A percentile compares a stretch with the other conserved stretches of the same genome.
Conservation (phyloP, 1,140 invertebrate genomes). For the Drosophila ercepeae region DNA sequence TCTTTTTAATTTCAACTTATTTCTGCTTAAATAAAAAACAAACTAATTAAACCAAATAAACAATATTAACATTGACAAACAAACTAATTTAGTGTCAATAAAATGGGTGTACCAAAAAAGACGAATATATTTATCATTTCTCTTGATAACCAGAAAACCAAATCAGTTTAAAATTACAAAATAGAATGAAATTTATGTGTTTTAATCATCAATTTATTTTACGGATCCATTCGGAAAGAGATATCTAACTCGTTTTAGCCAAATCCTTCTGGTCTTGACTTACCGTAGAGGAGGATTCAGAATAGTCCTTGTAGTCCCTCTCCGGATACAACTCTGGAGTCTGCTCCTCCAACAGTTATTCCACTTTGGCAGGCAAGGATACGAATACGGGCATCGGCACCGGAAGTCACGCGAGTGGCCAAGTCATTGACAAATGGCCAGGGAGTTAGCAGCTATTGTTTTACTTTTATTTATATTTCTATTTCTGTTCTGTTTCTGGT, state of each 20-base stretch:
- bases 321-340: constrained; percentile 9
- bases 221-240: background rate
- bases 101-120: too few species aligned
- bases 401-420: constrained; percentile 68
- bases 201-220: too few species aligned
- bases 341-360: constrained; percentile 33
- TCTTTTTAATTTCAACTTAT: too few species aligned
- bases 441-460: constrained; percentile 39
- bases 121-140: too few species aligned
- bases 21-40: too few species aligned
- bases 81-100: too few species aligned
- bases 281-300: constrained; percentile 9
- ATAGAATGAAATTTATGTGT: too few species aligned
- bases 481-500: background rate
- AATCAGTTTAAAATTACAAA: too few species aligned
- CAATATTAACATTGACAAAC: too few species aligned
- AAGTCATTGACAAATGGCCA: constrained; percentile 75
- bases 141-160: too few species aligned
- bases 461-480: constrained; percentile 32
- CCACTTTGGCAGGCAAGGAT: constrained; percentile 29
- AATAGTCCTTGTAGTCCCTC: constrained; percentile 21
- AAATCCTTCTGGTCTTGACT: constrained; percentile 5
- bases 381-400: constrained; percentile 3
- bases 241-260: background rate
- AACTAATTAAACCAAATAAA: too few species aligned